Conservation (phyloP, 2,113 vertebrate species). For the Heptranchias perlo region DNA sequence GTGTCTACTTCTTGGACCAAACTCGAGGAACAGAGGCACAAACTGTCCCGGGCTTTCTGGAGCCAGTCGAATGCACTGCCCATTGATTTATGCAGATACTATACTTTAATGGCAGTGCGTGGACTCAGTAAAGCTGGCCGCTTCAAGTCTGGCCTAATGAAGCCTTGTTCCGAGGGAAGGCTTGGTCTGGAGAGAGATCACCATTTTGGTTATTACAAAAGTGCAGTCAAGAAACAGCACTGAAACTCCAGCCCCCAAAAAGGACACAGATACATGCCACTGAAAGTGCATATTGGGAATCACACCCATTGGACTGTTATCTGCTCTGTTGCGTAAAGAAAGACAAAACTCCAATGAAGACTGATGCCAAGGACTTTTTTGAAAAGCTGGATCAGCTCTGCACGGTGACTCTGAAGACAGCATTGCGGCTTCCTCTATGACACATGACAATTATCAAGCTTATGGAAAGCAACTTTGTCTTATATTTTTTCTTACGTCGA, state of each 20-base stretch:
- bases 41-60: neutral
- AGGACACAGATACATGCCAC: neutral
- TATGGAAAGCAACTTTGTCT: neutral
- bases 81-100: neutral
- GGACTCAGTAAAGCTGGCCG: neutral
- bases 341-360: neutral
- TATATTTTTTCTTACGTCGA: neutral
- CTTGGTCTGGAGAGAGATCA: constrained; percentile 5
- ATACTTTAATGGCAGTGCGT: neutral
- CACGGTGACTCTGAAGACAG: neutral
- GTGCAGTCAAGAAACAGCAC: neutral
- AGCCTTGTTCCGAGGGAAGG: neutral
- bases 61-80: neutral
- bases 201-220: constrained; percentile 6
- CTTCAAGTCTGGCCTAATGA: neutral
- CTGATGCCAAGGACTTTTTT: constrained; percentile 9
- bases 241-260: neutral
- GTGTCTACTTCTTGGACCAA: neutral
- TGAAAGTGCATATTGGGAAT: neutral
- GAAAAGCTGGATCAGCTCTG: neutral
- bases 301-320: neutral
- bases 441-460: neutral
- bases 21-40: neutral
- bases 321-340: neutral
- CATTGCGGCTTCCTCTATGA: neutral